phyloP scores from a whole-genome alignment of 1,140 invertebrate genomes.

The Pissodes strobi region DNA sequence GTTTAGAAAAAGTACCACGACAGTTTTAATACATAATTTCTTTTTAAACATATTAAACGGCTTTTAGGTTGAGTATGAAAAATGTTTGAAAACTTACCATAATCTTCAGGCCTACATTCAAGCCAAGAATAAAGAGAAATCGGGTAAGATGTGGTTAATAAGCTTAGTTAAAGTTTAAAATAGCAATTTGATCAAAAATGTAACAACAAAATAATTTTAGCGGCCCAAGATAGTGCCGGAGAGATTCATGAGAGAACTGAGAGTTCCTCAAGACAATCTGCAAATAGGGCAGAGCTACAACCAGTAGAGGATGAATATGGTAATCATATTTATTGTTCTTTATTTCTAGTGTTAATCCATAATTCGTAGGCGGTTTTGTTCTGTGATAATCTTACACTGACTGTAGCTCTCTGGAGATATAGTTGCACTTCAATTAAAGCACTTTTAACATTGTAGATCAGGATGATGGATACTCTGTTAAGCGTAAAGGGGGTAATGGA shows the following conservation, averaged over 20 bases:
- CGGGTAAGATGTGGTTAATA: constrained; percentile 61
- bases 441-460: constrained; percentile 71
- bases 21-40: no score
- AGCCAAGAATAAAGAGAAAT: constrained; percentile 87
- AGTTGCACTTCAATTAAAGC: no score
- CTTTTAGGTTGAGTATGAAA: no score
- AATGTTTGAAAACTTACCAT: no score
- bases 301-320: no score
- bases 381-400: no score
- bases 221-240: constrained; percentile 63
- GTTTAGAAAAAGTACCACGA: no score
- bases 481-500: constrained; percentile 91
- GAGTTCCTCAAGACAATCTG: constrained; percentile 63
- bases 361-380: no score
- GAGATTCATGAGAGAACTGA: constrained; percentile 68
- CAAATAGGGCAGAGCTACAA: constrained; percentile 91
- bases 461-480: constrained; percentile 93
- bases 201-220: constrained; percentile 33
- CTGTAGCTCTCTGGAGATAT: no score
- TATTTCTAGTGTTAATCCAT: no score
- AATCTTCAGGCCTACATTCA: constrained; percentile 93
- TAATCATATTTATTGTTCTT: constrained; percentile 50
- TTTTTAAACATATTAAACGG: no score
- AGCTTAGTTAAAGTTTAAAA: not conserved
- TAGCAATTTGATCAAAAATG: no score